phyloP scores from a whole-genome alignment of 2,888 invertebrate genomes.

The Xestia xanthographa region DNA sequence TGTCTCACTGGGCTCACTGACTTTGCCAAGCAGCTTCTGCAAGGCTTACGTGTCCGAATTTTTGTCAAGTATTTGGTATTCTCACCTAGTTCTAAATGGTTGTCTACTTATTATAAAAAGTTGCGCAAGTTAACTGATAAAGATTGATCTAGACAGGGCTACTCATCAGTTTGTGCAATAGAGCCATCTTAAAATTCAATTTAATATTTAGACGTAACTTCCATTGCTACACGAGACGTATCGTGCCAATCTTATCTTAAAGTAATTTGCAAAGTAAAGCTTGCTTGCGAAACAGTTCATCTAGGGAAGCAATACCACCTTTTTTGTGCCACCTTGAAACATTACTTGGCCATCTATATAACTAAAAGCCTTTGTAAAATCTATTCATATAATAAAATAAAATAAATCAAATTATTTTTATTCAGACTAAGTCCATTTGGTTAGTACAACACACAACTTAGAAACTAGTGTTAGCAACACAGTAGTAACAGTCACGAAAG shows the following conservation, averaged over 20 bases:
- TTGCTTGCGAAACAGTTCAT: constrained; percentile 33
- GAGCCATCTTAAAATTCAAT: constrained; percentile 33
- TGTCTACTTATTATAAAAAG: background rate
- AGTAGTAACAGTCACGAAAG: no score
- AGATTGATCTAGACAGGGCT: constrained; percentile 41
- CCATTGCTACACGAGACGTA: constrained; percentile 42
- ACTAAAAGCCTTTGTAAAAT: no score
- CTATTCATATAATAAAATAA: no score
- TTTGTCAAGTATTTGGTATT: background rate
- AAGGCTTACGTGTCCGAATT: background rate
- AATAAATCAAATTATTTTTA: no score
- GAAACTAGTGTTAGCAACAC: no score
- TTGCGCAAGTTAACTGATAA: constrained; percentile 25
- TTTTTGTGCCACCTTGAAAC: background rate
- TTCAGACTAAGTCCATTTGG: no score
- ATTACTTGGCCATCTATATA: background rate
- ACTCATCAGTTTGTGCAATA: constrained; percentile 42
- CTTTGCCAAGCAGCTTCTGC: background rate
- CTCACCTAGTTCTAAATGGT: background rate
- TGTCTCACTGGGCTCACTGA: background rate
- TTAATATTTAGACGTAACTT: constrained; percentile 45
- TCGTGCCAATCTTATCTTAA: constrained; percentile 49
- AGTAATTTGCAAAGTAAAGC: constrained; percentile 39
- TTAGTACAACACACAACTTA: no score
- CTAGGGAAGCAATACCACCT: background rate